Percentiles rank a stretch among this genome's conserved stretches.
Evolutionary conservation across 2,888 invertebrate species (phyloP).

Genomic region (Xylophagus ater): DNA sequence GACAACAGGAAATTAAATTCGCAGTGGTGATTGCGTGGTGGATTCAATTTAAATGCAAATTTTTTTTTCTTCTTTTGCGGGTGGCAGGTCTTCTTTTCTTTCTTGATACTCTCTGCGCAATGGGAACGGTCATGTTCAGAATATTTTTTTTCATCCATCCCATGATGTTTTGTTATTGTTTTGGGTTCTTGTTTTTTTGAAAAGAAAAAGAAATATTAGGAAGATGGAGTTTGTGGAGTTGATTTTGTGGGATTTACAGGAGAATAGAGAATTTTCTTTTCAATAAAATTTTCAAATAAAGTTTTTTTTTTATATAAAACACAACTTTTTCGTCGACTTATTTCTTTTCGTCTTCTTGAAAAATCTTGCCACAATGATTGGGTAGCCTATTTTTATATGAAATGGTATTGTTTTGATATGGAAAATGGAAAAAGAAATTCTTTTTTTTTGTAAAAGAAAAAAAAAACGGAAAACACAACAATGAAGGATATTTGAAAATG

Average conservation of each 20-base stretch:
- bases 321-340: too few relatives aligned
- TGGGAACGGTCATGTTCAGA: neutral
- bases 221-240: conserved; percentile 6
- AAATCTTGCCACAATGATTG: too few relatives aligned
- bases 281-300: too few relatives aligned
- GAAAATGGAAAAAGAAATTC: too few relatives aligned
- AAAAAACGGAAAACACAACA: too few relatives aligned
- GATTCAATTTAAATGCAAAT: conserved; percentile 13
- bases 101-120: neutral
- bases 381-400: too few relatives aligned
- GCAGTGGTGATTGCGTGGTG: conserved; percentile 4
- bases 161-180: neutral
- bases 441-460: too few relatives aligned
- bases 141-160: neutral
- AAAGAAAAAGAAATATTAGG: conserved; percentile 8
- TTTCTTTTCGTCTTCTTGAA: too few relatives aligned
- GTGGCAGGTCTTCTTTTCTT: neutral
- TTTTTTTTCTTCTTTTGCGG: conserved; percentile 1
- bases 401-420: too few relatives aligned
- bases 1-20: conserved; percentile 14
- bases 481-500: too few relatives aligned
- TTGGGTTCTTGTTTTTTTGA: neutral
- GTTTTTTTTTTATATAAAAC: too few relatives aligned
- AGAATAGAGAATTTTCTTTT: too few relatives aligned
- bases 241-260: neutral